A percentile compares a stretch with the other conserved stretches of the same genome.
Conservation (phyloP, 2,113 vertebrate species). For the Ibidorhyncha struthersii region DNA sequence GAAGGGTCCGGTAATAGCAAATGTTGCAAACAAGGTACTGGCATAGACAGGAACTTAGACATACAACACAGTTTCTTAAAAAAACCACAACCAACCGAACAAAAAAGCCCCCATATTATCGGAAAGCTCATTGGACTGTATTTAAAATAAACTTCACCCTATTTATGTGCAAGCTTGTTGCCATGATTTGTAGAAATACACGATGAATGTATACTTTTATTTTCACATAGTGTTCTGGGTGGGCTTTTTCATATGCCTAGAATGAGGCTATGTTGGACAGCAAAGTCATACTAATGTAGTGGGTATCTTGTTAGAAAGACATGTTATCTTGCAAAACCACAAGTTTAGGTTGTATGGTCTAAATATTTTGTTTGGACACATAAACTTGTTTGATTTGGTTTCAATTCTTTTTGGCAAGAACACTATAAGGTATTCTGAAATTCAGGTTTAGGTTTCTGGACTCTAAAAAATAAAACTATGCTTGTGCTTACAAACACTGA, state of each 20-base stretch:
- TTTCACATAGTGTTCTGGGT: background rate
- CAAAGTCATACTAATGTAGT: background rate
- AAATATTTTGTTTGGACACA: background rate
- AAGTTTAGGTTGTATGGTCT: background rate
- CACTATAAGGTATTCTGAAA: background rate
- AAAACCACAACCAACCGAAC: rapidly evolving
- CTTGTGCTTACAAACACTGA: background rate
- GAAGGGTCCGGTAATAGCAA: background rate
- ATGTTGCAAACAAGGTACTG: background rate
- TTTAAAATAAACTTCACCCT: background rate
- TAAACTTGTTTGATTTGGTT: background rate
- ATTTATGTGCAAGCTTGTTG: background rate
- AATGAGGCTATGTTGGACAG: background rate
- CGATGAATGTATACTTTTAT: background rate
- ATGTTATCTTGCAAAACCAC: rapidly evolving
- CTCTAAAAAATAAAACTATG: background rate
- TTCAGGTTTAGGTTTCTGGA: background rate
- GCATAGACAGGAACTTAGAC: background rate
- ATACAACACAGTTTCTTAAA: background rate
- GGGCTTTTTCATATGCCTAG: background rate
- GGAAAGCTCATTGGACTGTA: background rate
- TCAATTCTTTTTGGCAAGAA: background rate
- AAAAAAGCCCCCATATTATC: background rate
- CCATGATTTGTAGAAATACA: background rate
- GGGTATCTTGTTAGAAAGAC: background rate